Evolutionary conservation across 1,140 invertebrate genomes (phyloP), one percentile per base, ranked within the genome.

Genomic region (Procambarus clarkii): DNA sequence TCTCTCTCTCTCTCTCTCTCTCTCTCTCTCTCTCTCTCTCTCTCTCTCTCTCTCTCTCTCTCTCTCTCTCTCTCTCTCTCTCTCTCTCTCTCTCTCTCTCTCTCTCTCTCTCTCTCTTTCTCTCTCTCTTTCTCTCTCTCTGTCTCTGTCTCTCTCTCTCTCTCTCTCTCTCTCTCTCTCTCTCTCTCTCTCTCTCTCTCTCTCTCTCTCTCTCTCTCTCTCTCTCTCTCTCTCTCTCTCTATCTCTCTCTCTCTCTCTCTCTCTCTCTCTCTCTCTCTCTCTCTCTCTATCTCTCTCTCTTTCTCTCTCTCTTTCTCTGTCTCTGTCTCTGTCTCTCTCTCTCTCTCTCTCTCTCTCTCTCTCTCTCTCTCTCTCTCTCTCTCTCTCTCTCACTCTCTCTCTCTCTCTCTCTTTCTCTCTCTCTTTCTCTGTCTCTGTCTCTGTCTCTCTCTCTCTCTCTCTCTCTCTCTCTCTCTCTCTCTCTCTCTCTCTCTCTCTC

Each of bases 101-200:
- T 69, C 64, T 69, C 64, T 69, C 64, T 69, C 64, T 69, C 64
- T 69, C 64, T 69, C 64, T n/a, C n/a, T 69, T 69, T 69, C 64
- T 69, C 64, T 69, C 64, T 69, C 64, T 69, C 64, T 69, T n/a
- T 69, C 64, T 69, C 64, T 69, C 64, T 69, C 64, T 69, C 64
- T 69, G 11, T 69, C 64, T 69, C 64, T 69, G 11, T 69, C 64
- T 69, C 64, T 69, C 64, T 69, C 64, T 69, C 64, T 69, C 64
- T 69, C 64, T 69, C 64, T 69, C 64, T 69, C 64, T 69, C 11
- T 69, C 64, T 69, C 64, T 69, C 11, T 69, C 64, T 69, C 64
- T 69, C 64, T n/a, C 64, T n/a, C n/a, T n/a, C n/a, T n/a, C n/a
- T n/a, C 64, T 69, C 64, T 69, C 64, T 69, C 64, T 69, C 64